Percentiles rank a stretch among this genome's conserved stretches.
Conservation (phyloP, 2,888 invertebrate genomes). For the Ischnus inquisitorius region DNA sequence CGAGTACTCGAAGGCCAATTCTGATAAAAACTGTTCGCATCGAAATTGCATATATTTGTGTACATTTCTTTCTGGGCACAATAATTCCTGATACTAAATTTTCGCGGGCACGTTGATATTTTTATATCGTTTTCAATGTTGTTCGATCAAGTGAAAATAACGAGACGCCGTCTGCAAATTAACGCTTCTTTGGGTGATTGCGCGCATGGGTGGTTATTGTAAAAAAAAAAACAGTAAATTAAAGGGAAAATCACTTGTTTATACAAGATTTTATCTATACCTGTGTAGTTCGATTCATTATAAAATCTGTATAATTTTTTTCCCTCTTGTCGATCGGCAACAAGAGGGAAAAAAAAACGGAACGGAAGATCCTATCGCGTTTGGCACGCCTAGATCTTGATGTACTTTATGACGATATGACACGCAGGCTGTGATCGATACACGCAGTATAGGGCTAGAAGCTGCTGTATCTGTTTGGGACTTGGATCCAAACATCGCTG, state of each 20-base stretch:
- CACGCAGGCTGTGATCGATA: constrained; percentile 91
- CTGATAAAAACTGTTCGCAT: background rate
- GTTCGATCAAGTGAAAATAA: background rate
- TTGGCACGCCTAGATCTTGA: constrained; percentile 62
- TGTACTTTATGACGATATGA: constrained; percentile 63
- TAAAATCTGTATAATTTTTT: background rate
- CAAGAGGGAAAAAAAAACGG: constrained; percentile 31
- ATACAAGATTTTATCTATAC: background rate
- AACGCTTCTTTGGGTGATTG: constrained; percentile 36
- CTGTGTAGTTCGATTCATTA: background rate
- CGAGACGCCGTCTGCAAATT: background rate
- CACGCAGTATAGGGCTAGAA: constrained; percentile 90
- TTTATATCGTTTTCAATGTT: constrained; percentile 19
- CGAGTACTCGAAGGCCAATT: too few species aligned
- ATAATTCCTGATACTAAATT: constrained; percentile 12
- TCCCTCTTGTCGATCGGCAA: background rate
- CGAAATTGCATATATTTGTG: background rate
- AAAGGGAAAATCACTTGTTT: background rate
- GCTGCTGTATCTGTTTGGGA: constrained; percentile 93
- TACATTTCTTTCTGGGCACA: background rate
- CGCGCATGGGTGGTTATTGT: constrained; percentile 36
- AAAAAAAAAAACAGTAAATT: background rate
- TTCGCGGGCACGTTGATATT: constrained; percentile 39
- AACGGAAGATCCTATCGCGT: constrained; percentile 16
- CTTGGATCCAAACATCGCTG: constrained; percentile 93